Evolutionary conservation across 2,888 invertebrate genomes (phyloP).

Genomic region (Lordiphosa andalusiaca): DNA sequence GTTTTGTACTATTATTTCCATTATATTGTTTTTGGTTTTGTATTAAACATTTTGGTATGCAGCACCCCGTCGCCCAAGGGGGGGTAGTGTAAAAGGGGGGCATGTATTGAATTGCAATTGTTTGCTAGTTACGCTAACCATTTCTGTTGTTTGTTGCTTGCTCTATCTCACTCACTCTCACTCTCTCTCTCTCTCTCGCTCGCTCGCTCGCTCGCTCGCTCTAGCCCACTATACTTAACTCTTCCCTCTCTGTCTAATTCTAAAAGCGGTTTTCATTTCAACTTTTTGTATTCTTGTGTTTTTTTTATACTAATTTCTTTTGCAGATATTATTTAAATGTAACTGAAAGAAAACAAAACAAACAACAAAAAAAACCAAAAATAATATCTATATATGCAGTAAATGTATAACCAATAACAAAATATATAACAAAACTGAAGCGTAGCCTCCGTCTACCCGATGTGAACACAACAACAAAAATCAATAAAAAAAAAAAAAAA

Average conservation of each 20-base stretch:
- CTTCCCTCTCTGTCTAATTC: constrained; percentile 6
- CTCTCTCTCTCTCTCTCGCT: neutral
- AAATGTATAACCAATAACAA: constrained; percentile 16
- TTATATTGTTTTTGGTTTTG: constrained; percentile 9
- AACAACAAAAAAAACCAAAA: constrained; percentile 1
- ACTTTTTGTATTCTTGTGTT: constrained; percentile 34
- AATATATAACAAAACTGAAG: constrained; percentile 5
- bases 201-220: constrained; percentile 1
- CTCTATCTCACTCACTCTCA: neutral
- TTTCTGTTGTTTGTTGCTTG: constrained; percentile 10
- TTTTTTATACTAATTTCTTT: constrained; percentile 68
- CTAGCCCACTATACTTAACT: neutral
- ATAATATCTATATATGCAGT: constrained; percentile 2
- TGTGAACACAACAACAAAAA: constrained; percentile 10
- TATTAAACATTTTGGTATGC: constrained; percentile 14
- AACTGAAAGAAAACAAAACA: constrained; percentile 30
- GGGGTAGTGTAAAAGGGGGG: neutral
- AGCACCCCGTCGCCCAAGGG: neutral
- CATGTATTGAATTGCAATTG: constrained; percentile 28
- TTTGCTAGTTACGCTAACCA: constrained; percentile 26
- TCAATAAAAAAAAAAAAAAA: constrained; percentile 13
- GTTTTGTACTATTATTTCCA: too few species aligned
- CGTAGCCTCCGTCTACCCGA: constrained; percentile 1
- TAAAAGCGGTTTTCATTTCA: constrained; percentile 39
- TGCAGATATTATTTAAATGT: constrained; percentile 74